Percentiles rank a stretch among this genome's conserved stretches.
phyloP scores from a whole-genome alignment of 2,888 invertebrate genomes.

The Plemyria rubiginata region DNA sequence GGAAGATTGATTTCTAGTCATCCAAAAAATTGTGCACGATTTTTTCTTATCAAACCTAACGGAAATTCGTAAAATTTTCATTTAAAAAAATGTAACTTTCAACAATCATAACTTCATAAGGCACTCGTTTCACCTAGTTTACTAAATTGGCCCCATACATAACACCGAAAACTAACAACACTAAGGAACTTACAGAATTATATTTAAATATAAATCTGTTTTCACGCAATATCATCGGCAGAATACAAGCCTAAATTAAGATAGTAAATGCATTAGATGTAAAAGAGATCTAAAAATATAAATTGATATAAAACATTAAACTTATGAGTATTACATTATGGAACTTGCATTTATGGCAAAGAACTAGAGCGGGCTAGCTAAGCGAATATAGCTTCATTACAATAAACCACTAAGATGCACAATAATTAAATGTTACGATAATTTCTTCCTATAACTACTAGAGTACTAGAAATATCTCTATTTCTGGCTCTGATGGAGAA shows the following conservation, averaged over 20 bases:
- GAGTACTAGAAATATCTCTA: constrained; percentile 21
- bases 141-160: constrained; percentile 69
- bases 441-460: constrained; percentile 25
- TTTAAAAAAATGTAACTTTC: constrained; percentile 45
- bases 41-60: constrained; percentile 37
- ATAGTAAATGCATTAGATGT: constrained; percentile 83
- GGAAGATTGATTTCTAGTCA: constrained; percentile 75
- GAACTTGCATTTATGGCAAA: constrained; percentile 86
- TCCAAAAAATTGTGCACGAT: constrained; percentile 46
- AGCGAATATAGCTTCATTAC: constrained; percentile 82
- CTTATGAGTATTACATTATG: constrained; percentile 85
- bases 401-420: constrained; percentile 70
- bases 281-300: constrained; percentile 84
- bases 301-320: constrained; percentile 77
- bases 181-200: constrained; percentile 68
- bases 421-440: constrained; percentile 50
- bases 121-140: constrained; percentile 67
- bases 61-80: constrained; percentile 43
- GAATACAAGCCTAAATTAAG: constrained; percentile 66
- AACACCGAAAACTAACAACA: constrained; percentile 59
- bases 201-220: constrained; percentile 48
- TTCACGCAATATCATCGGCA: constrained; percentile 61
- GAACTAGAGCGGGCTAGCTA: constrained; percentile 82
- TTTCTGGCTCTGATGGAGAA: constrained; percentile 36
- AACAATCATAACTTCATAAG: constrained; percentile 68